Conservation (phyloP, 2,888 invertebrate genomes). For the Pterostichus madidus region DNA sequence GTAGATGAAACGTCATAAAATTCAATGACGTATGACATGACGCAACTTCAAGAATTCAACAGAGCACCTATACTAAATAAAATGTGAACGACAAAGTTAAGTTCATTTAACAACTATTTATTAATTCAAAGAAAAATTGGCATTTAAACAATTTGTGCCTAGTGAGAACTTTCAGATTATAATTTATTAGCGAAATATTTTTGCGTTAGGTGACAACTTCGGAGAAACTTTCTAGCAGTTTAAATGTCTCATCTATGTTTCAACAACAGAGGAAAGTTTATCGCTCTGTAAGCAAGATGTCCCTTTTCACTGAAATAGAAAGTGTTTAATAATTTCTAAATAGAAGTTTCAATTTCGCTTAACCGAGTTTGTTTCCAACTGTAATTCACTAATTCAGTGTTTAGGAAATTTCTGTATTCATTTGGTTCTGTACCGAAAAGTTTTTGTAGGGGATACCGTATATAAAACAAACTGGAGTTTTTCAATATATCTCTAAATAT, state of each 20-base stretch:
- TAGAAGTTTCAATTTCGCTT: slow-evolving; percentile 13
- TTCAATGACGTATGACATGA: no score
- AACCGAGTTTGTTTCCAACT: slow-evolving; percentile 15
- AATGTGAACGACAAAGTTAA: no score
- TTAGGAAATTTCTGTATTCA: slow-evolving; percentile 20
- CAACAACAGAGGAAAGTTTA: background rate
- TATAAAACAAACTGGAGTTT: slow-evolving; percentile 25
- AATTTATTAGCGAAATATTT: no score
- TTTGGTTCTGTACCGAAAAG: slow-evolving; percentile 13
- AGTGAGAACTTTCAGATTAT: no score
- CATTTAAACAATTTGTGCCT: no score
- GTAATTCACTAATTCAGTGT: slow-evolving; percentile 2
- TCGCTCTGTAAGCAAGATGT: background rate
- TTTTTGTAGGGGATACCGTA: background rate
- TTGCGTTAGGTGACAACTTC: no score
- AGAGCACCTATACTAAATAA: no score
- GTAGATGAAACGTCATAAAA: no score
- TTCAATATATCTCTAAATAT: slow-evolving; percentile 47
- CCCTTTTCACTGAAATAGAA: slow-evolving; percentile 17
- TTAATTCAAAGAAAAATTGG: no score
- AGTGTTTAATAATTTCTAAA: slow-evolving; percentile 36
- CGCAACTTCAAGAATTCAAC: no score
- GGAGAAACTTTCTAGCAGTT: no score
- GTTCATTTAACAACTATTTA: no score
- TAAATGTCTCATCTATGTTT: slow-evolving; percentile 4